Evolutionary conservation across 2,113 vertebrate species (phyloP).

Genomic region (Centropus bengalensis): DNA sequence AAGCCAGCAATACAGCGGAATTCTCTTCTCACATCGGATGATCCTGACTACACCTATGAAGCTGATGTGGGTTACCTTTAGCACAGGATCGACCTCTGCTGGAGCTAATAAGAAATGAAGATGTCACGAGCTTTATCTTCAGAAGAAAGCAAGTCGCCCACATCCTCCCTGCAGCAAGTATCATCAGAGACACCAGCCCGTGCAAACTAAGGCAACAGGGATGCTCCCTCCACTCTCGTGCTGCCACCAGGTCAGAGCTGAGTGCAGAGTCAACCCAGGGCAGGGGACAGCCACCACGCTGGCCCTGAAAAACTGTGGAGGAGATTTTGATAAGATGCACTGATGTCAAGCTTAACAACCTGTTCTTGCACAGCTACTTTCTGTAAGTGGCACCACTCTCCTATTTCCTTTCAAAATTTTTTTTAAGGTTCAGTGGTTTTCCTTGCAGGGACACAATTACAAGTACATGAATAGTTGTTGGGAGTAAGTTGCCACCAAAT

Average conservation of each 20-base stretch:
- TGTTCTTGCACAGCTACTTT: background rate
- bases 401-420: background rate
- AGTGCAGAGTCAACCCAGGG: fast-evolving
- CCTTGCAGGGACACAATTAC: background rate
- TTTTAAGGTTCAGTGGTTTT: background rate
- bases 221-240: background rate
- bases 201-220: fast-evolving
- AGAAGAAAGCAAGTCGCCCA: background rate
- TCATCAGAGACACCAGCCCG: background rate
- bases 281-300: background rate
- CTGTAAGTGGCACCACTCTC: background rate
- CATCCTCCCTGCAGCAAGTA: background rate
- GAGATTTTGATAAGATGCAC: background rate
- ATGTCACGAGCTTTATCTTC: background rate
- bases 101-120: background rate
- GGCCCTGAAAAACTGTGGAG: background rate
- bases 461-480: background rate
- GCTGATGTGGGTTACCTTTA: background rate
- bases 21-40: background rate
- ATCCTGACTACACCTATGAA: background rate
- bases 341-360: background rate
- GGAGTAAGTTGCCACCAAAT: background rate
- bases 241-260: background rate
- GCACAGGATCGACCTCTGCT: background rate
- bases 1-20: background rate